Conservation (phyloP, 2,113 vertebrate genomes). For the Gallinago undulata region DNA sequence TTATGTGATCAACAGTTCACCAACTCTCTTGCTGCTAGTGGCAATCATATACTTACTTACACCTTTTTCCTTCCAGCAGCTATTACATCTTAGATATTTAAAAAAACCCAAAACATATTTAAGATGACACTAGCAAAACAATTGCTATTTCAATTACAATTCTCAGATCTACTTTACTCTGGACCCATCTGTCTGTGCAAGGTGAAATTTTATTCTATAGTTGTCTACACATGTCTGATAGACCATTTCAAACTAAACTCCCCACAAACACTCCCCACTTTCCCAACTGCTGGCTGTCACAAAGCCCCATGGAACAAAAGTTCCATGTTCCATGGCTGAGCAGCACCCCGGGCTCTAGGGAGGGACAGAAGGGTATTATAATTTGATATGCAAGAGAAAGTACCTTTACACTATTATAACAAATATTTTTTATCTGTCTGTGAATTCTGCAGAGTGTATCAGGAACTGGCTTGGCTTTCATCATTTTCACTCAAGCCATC, state of each 20-base stretch:
- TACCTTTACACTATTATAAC: not conserved
- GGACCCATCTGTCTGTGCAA: not conserved
- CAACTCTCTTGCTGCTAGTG: not conserved
- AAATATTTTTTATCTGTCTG: not conserved
- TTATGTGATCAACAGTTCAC: not conserved
- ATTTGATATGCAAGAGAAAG: not conserved
- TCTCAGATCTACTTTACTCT: not conserved
- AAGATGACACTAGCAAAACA: not conserved
- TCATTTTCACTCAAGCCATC: constrained; percentile 88
- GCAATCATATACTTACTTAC: not conserved
- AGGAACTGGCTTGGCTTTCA: constrained; percentile 90
- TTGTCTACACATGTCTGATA: not conserved
- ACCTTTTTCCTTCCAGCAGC: not conserved
- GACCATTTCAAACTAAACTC: not conserved
- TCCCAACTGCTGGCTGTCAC: not conserved
- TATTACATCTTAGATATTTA: accelerated
- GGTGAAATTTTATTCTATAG: not conserved
- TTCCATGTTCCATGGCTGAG: not conserved
- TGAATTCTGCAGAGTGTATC: constrained; percentile 80
- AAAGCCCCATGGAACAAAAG: not conserved
- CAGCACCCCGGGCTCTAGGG: not conserved
- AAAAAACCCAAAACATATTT: not conserved
- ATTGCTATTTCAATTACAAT: not conserved
- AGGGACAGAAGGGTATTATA: not conserved
- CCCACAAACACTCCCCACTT: not conserved